Percentiles rank a stretch among this genome's conserved stretches.
These are phyloP conservation scores for Dendrolimus pini DNA, from an alignment of 2,888 invertebrate species.

Conservation along the genomic window DNA sequence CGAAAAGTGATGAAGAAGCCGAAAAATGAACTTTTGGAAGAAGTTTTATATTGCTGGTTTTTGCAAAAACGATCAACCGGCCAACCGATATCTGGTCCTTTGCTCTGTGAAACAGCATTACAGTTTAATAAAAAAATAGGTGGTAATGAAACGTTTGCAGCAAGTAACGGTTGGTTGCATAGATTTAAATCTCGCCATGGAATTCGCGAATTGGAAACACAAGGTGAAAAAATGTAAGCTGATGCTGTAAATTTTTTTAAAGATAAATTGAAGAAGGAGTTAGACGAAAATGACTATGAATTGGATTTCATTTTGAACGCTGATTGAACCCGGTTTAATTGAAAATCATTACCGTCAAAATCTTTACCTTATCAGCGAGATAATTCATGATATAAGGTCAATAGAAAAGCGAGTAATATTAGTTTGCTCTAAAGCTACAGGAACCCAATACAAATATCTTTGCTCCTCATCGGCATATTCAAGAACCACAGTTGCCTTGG, in stretches of 20 bases:
- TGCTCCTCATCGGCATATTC: slow-evolving; percentile 13
- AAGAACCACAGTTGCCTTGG: slow-evolving; percentile 18
- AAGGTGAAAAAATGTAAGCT: slow-evolving; percentile 17
- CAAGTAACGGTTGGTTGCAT: slow-evolving; percentile 21
- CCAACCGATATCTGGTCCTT: slow-evolving; percentile 19
- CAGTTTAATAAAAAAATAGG: slow-evolving; percentile 19
- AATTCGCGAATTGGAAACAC: slow-evolving; percentile 19
- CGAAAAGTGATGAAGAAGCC: slow-evolving; percentile 22
- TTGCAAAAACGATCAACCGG: slow-evolving; percentile 21
- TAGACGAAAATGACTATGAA: slow-evolving; percentile 11
- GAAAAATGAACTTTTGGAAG: slow-evolving; percentile 22
- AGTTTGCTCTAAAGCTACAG: slow-evolving; percentile 16
- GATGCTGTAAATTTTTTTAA: slow-evolving; percentile 16
- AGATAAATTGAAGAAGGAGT: slow-evolving; percentile 8
- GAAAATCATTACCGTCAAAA: slow-evolving; percentile 15
- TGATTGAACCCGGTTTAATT: slow-evolving; percentile 14
- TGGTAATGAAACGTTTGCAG: slow-evolving; percentile 19
- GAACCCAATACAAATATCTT: slow-evolving; percentile 13
- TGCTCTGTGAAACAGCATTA: slow-evolving; percentile 22
- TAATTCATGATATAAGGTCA: slow-evolving; percentile 8
- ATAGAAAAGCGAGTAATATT: slow-evolving; percentile 15
- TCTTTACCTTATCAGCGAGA: slow-evolving; percentile 11
- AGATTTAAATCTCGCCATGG: slow-evolving; percentile 23
- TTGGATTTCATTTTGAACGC: slow-evolving; percentile 18
- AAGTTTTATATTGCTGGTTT: slow-evolving; percentile 21